These are phyloP conservation scores for Epistrophe eligans DNA, from an alignment of 2,888 invertebrate species.

Conservation along the genomic window DNA sequence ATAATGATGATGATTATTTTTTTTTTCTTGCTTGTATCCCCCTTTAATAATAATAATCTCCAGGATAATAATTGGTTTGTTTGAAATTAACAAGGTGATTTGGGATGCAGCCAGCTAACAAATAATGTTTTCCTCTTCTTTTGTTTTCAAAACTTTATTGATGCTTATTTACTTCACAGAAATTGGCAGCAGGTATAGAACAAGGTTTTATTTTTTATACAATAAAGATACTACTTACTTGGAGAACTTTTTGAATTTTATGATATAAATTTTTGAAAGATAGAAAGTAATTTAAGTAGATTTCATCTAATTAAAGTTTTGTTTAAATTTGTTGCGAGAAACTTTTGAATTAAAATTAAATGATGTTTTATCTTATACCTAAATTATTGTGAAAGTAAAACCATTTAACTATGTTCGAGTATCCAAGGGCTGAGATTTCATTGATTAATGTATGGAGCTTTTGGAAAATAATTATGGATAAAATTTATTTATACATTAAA, in stretches of 20 bases:
- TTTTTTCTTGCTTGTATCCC: background rate
- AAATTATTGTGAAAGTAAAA: slow-evolving; percentile 2
- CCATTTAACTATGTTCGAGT: background rate
- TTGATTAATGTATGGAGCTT: background rate
- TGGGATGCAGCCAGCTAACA: slow-evolving; percentile 42
- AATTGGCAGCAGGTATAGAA: background rate
- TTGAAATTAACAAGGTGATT: slow-evolving; percentile 44
- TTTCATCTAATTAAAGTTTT: slow-evolving; percentile 29
- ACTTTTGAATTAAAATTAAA: slow-evolving; percentile 10
- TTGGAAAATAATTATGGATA: no score
- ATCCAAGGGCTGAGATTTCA: background rate
- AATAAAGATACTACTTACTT: background rate
- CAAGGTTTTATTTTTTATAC: background rate
- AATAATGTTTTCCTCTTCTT: slow-evolving; percentile 6
- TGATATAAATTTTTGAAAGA: background rate
- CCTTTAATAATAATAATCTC: slow-evolving; percentile 31
- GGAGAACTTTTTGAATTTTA: background rate
- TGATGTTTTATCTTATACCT: slow-evolving; percentile 8
- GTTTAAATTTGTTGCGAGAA: slow-evolving; percentile 9
- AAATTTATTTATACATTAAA: no score
- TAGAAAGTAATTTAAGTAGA: slow-evolving; percentile 28
- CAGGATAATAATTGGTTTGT: slow-evolving; percentile 59
- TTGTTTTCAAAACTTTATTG: slow-evolving; percentile 23
- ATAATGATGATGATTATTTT: slow-evolving; percentile 16
- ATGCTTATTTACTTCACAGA: slow-evolving; percentile 20